Evolutionary conservation across 2,888 invertebrate genomes (phyloP), one percentile per base, ranked within the genome.

Genomic region (Harpalus rubripes): DNA sequence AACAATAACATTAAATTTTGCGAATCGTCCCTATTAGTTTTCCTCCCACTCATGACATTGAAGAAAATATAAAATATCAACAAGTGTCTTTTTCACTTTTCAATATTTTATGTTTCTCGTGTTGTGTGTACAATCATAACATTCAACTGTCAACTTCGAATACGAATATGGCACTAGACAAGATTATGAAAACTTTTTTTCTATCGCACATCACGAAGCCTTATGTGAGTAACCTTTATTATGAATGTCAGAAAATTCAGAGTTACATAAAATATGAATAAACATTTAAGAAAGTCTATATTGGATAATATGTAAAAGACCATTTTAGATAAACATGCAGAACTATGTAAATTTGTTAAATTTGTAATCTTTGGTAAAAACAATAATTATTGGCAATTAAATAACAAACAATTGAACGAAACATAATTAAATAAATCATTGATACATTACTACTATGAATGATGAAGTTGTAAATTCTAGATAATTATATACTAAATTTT

Each of bases 401-500:
- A 32, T 32, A 5, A 32, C 3, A 32, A 32, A 5, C 5, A 1
- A 32, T 5, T 32, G 32, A 32, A 32, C 32, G 5, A 22, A 3
- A 5, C 32, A 32, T 32, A 32, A 32, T 32, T 32, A 32, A 32
- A 32, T 32, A 32, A 22, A 32, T 32, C 32, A 32, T 32, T 32
- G 32, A 32, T 32, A 32, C 3, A 32, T 32, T 32, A 32, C 5
- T 32, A 32, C 32, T 32, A 32, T 39, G 32, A 39, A 56, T 78
- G 58, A 78, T 78, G 22, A 16, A 78, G 78, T 58, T 32, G 39
- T 78, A 52, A 78, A 56, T 78, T 78, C 22, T 7, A 12, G n/a
- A 26, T 78, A 78, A 78, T 78, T 78, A 78, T 52, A 52, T 56
- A 58, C 78, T 58, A 18, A 56, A n/a, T 78, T 78, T 76, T 76